Percentiles rank a stretch among this genome's conserved stretches.
Evolutionary conservation across 2,888 invertebrate genomes (phyloP).

Genomic region (Ennomos fuscantarius): DNA sequence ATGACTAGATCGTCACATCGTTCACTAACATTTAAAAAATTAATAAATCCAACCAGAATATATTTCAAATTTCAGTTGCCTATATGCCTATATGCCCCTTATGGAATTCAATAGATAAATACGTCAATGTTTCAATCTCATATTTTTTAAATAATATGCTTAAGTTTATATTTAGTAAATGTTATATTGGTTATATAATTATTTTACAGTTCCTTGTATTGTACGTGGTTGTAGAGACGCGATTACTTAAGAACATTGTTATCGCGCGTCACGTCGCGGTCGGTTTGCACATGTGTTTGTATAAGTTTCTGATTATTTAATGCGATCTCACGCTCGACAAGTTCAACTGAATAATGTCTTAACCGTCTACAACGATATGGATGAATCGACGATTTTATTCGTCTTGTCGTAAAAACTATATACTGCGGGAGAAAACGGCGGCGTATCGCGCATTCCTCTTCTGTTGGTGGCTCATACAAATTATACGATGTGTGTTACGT

Average conservation of each 20-base stretch:
- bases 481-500: constrained; percentile 81
- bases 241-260: constrained; percentile 50
- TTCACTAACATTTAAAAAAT: too few relatives aligned
- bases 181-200: neutral
- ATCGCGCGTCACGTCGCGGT: constrained; percentile 38
- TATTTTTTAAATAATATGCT: neutral
- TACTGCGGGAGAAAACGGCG: constrained; percentile 68
- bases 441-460: constrained; percentile 77
- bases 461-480: constrained; percentile 78
- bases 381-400: constrained; percentile 69
- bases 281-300: constrained; percentile 57
- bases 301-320: constrained; percentile 77
- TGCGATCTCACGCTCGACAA: constrained; percentile 69
- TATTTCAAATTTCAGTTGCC: too few relatives aligned
- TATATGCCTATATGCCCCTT: too few relatives aligned
- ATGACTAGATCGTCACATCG: too few relatives aligned
- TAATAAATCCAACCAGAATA: too few relatives aligned
- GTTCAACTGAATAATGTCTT: constrained; percentile 60
- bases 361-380: constrained; percentile 58
- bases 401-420: constrained; percentile 68
- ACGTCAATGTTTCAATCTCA: too few relatives aligned
- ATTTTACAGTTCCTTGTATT: neutral
- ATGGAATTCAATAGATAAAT: too few relatives aligned
- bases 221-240: neutral
- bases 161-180: neutral